phyloP scores from a whole-genome alignment of 1,140 invertebrate genomes.

The Listronotus oregonensis region DNA sequence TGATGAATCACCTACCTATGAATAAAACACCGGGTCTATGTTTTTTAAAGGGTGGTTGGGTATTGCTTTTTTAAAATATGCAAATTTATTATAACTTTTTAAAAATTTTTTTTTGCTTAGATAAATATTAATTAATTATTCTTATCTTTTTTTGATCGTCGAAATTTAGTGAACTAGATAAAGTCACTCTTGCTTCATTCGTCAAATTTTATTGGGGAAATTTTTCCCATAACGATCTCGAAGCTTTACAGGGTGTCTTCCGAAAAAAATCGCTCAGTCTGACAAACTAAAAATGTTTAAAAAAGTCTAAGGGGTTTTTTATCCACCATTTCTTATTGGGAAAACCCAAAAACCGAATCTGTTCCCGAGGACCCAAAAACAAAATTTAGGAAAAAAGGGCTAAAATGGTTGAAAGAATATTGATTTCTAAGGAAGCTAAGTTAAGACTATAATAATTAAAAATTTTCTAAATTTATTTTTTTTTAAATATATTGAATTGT shows the following conservation, averaged over 20 bases:
- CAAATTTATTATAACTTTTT: too few relatives aligned
- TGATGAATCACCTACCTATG: too few relatives aligned
- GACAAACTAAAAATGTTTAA: constrained; percentile 71
- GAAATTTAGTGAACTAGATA: constrained; percentile 79
- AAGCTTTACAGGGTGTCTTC: constrained; percentile 69
- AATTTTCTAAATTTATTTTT: background rate
- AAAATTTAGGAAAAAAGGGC: constrained; percentile 60
- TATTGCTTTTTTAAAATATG: too few relatives aligned
- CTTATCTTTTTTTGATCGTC: constrained; percentile 66
- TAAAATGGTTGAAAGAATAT: constrained; percentile 62
- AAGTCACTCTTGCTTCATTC: constrained; percentile 70
- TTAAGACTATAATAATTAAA: constrained; percentile 11
- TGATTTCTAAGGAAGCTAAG: constrained; percentile 46
- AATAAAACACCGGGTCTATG: too few relatives aligned
- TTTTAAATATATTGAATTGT: too few relatives aligned
- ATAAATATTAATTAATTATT: too few relatives aligned
- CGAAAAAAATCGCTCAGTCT: constrained; percentile 65
- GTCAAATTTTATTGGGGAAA: constrained; percentile 73
- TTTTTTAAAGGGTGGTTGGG: too few relatives aligned
- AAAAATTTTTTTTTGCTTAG: too few relatives aligned
- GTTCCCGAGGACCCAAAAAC: constrained; percentile 60
- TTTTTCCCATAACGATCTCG: constrained; percentile 65
- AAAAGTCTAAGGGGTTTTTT: constrained; percentile 79
- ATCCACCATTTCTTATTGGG: constrained; percentile 78
- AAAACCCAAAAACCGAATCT: constrained; percentile 61